Conservation (phyloP, 2,888 invertebrate species). For the Osedax fenrisi region DNA sequence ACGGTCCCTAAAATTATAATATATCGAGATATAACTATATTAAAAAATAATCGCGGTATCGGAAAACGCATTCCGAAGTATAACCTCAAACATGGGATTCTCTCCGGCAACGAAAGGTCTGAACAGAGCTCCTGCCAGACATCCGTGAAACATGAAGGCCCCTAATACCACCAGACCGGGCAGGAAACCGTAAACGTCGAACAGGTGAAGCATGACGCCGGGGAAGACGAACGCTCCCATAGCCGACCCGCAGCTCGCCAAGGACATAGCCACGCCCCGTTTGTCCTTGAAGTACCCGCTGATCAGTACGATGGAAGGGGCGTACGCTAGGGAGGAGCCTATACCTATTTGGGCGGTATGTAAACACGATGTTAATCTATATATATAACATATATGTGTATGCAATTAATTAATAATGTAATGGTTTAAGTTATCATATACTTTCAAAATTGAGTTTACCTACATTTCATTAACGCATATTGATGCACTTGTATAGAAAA, state of each 20-base stretch:
- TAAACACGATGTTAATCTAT: too few species aligned
- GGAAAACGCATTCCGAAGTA: too few species aligned
- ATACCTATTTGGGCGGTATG: too few species aligned
- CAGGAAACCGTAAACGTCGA: conserved; percentile 22
- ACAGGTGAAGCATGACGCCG: conserved; percentile 13
- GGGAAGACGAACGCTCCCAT: conserved; percentile 19
- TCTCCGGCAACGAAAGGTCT: too few species aligned
- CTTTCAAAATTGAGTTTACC: not conserved
- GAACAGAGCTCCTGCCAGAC: conserved; percentile 15
- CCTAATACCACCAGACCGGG: conserved; percentile 22
- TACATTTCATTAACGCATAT: not conserved
- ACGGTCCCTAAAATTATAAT: too few species aligned
- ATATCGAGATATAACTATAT: too few species aligned
- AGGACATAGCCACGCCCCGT: conserved; percentile 6
- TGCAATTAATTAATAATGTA: too few species aligned
- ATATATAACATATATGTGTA: too few species aligned
- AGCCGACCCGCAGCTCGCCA: not conserved
- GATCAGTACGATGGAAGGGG: conserved; percentile 16
- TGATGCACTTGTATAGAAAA: too few species aligned
- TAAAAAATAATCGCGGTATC: too few species aligned
- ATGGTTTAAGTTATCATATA: too few species aligned
- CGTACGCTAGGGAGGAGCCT: conserved; percentile 16
- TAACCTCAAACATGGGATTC: too few species aligned
- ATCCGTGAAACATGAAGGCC: not conserved
- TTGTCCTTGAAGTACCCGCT: conserved; percentile 17